phyloP scores from a whole-genome alignment of 2,888 invertebrate genomes.

The Apodemia hepburni region DNA sequence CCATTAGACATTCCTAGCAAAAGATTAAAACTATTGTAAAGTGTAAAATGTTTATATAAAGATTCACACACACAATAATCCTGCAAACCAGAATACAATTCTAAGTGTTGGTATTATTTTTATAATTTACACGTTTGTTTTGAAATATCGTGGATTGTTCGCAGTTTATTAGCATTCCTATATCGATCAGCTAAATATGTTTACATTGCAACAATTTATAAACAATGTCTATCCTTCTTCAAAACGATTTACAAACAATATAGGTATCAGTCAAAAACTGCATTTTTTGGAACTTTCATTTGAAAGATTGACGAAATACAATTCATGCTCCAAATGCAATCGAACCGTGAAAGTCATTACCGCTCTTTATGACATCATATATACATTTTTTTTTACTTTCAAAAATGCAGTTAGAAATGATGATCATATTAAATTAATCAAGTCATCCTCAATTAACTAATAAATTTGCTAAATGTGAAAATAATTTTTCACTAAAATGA shows the following conservation, averaged over 20 bases:
- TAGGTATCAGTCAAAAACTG: conserved; percentile 47
- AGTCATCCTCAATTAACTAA: not conserved
- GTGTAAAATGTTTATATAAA: too few species aligned
- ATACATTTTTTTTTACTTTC: conserved; percentile 63
- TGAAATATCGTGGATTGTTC: not conserved
- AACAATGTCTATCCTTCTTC: not conserved
- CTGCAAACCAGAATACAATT: too few species aligned
- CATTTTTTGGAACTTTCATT: conserved; percentile 70
- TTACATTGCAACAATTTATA: conserved; percentile 18
- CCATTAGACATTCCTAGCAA: too few species aligned
- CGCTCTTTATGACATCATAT: conserved; percentile 69
- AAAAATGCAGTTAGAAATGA: conserved; percentile 41
- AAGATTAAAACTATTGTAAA: too few species aligned
- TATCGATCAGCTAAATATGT: conserved; percentile 23
- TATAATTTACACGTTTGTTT: not conserved
- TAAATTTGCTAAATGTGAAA: not conserved
- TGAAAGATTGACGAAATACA: conserved; percentile 62
- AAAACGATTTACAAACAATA: not conserved
- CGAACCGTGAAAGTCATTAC: conserved; percentile 79
- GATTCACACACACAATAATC: too few species aligned
- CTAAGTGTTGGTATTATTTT: not conserved
- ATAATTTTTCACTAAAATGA: not conserved
- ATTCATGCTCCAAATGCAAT: conserved; percentile 72
- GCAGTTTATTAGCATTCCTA: conserved; percentile 7
- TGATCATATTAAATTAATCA: conserved; percentile 12